Base-by-base conservation (phyloP, 2,888 invertebrate species). In the Athalia rosae region DNA sequence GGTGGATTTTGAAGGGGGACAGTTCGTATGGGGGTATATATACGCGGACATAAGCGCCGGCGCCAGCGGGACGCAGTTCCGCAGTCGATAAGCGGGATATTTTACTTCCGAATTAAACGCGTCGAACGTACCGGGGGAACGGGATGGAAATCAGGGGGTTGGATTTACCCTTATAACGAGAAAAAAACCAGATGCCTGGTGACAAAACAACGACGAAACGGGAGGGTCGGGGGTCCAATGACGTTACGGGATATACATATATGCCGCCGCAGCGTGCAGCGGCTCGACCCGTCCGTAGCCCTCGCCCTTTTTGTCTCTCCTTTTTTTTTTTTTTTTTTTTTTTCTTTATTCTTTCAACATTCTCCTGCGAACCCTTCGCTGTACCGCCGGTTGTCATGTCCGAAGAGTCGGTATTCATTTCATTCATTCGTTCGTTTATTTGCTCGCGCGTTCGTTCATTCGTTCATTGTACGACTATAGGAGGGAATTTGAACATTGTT, bases 61-160 rank as follows among this genome's bases (percentile, higher is more conserved):
- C 69, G 69, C 58, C 69, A 69, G 28, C 43, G 43, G n/a, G 69
- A 56, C 69, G 69, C 69, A 43, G 48, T 15, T 7, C 48, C 48
- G 56, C 11, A 69, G 69, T 69, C 69, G 69, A 69, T 69, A 69
- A 69, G 69, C 41, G 69, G 69, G 53, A 56, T 69, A 69, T 69
- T 69, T 69, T 69, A 69, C 69, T 69, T 69, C 43, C 69, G 69
- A 58, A 69, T 69, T 69, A 69, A 69, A 56, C 69, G 56, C 45
- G 28, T 28, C 28, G 28, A 28, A 28, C 28, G 28, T 28, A n/a
- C n/a, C n/a, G n/a, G 56, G 15, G 69, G 53, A 56, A 53, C 69
- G 69, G 58, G 53, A 69, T 56, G 56, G 45, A 58, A 56, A 69
- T 56, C 56, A 56, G 58, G 45, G 69, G 58, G 58, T 58, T 4